Evolutionary conservation across 2,113 vertebrate species (phyloP).

Genomic region (Tetrao urogallus): DNA sequence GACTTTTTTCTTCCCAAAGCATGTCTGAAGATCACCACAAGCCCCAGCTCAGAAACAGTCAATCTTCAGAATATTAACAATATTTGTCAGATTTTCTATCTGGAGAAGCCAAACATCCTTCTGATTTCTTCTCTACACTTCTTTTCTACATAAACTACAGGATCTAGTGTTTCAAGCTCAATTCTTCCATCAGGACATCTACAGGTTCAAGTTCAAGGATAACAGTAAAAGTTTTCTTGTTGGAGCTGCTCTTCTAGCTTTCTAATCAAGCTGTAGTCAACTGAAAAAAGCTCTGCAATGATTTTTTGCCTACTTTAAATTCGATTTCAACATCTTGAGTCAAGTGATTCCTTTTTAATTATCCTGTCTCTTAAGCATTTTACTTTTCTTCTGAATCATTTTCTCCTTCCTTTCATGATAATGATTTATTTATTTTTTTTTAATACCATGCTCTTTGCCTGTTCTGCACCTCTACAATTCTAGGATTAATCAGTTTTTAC

Average conservation of each 20-base stretch:
- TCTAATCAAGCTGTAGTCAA: not conserved
- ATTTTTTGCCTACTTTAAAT: not conserved
- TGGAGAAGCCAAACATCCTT: not conserved
- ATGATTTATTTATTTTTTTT: not conserved
- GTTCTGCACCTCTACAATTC: not conserved
- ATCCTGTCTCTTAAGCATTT: not conserved
- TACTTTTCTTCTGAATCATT: not conserved
- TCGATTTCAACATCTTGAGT: not conserved
- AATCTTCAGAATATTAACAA: not conserved
- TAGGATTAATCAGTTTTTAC: not conserved
- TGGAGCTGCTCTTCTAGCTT: not conserved
- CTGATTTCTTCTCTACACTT: not conserved
- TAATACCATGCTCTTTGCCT: not conserved
- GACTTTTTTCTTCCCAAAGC: not conserved
- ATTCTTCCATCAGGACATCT: not conserved
- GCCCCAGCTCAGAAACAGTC: fast-evolving
- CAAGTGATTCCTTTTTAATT: not conserved
- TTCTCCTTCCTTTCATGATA: not conserved
- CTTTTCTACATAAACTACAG: not conserved
- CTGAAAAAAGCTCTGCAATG: not conserved
- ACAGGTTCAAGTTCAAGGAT: not conserved
- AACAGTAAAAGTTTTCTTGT: not conserved
- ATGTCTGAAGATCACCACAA: not conserved
- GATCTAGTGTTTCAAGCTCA: not conserved
- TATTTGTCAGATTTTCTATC: not conserved